A percentile compares a stretch with the other conserved stretches of the same genome.
Evolutionary conservation across 2,113 vertebrate genomes (phyloP).

Genomic region (Oryzias melastigma): DNA sequence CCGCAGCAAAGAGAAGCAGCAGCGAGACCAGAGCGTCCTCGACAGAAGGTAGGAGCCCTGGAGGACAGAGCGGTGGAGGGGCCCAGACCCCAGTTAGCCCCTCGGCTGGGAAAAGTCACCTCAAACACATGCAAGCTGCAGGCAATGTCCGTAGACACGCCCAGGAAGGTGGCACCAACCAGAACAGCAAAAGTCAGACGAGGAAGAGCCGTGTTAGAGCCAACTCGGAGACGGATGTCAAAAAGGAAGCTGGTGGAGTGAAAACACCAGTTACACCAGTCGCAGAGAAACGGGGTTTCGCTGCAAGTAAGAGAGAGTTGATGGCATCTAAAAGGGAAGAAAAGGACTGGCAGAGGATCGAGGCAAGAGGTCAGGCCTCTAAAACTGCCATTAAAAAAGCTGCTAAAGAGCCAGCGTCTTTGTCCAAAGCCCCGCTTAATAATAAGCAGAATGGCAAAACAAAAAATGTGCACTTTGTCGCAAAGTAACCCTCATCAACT

Average conservation of each 20-base stretch:
- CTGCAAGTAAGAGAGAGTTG: slow-evolving; percentile 59
- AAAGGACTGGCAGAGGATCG: slow-evolving; percentile 65
- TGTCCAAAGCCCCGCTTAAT: slow-evolving; percentile 55
- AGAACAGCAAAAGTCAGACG: slow-evolving; percentile 53
- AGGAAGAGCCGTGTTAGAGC: slow-evolving; percentile 64
- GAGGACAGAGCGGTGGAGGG: slow-evolving; percentile 53
- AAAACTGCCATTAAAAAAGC: slow-evolving; percentile 62
- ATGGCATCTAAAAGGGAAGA: slow-evolving; percentile 59
- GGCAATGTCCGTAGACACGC: slow-evolving; percentile 65
- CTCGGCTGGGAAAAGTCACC: slow-evolving; percentile 62
- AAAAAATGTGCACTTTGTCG: slow-evolving; percentile 73
- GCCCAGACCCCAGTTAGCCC: slow-evolving; percentile 71
- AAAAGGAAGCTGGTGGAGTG: slow-evolving; percentile 52
- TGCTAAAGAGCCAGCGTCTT: slow-evolving; percentile 52
- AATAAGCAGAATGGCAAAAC: slow-evolving; percentile 68
- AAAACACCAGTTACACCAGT: slow-evolving; percentile 44
- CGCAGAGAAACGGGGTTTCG: slow-evolving; percentile 59
- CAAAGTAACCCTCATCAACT: slow-evolving; percentile 60
- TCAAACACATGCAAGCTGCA: slow-evolving; percentile 67
- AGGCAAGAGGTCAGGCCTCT: slow-evolving; percentile 42
- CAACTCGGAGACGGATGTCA: slow-evolving; percentile 66
- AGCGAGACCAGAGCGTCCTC: slow-evolving; percentile 74
- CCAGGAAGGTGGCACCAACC: slow-evolving; percentile 50
- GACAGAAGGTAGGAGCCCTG: slow-evolving; percentile 58
- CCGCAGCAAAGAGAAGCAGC: slow-evolving; percentile 70